These are phyloP conservation scores for Desoria tigrina DNA, from an alignment of 2,888 invertebrate genomes.

Conservation along the genomic window DNA sequence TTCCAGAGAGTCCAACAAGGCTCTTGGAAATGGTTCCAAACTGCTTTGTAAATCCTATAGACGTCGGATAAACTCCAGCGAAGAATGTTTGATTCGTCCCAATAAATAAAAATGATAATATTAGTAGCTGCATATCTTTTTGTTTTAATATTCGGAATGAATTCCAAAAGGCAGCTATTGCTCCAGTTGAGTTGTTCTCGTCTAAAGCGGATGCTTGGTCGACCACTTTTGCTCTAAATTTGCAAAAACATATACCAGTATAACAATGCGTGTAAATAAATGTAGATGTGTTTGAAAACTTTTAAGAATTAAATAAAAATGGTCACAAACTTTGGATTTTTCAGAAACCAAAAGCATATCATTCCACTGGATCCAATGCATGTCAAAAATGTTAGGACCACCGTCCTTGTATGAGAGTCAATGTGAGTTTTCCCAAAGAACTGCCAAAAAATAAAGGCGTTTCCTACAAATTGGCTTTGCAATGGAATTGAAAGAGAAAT, in stretches of 20 bases:
- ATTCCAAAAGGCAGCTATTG: conserved; percentile 13
- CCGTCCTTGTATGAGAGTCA: conserved; percentile 68
- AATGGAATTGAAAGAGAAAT: neutral
- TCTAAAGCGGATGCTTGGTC: too few relatives aligned
- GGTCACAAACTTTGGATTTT: neutral
- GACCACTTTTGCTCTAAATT: neutral
- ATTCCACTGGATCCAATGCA: neutral
- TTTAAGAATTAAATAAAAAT: too few relatives aligned
- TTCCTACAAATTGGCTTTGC: conserved; percentile 73
- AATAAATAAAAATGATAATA: conserved; percentile 70
- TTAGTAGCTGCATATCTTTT: conserved; percentile 76
- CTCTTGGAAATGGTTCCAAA: conserved; percentile 79
- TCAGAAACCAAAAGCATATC: conserved; percentile 1
- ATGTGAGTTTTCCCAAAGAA: conserved; percentile 80
- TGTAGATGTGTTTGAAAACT: too few relatives aligned
- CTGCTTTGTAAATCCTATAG: conserved; percentile 73
- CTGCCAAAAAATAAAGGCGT: conserved; percentile 88
- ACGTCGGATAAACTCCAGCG: conserved; percentile 91
- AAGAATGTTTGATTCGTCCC: conserved; percentile 91
- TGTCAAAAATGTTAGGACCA: conserved; percentile 70
- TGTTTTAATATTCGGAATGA: conserved; percentile 29
- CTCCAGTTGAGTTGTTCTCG: neutral
- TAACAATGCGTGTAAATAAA: too few relatives aligned
- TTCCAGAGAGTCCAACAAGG: conserved; percentile 87
- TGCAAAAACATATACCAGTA: too few relatives aligned